Evolutionary conservation across 2,888 invertebrate species (phyloP).

Genomic region (Aporophyla lueneburgensis): DNA sequence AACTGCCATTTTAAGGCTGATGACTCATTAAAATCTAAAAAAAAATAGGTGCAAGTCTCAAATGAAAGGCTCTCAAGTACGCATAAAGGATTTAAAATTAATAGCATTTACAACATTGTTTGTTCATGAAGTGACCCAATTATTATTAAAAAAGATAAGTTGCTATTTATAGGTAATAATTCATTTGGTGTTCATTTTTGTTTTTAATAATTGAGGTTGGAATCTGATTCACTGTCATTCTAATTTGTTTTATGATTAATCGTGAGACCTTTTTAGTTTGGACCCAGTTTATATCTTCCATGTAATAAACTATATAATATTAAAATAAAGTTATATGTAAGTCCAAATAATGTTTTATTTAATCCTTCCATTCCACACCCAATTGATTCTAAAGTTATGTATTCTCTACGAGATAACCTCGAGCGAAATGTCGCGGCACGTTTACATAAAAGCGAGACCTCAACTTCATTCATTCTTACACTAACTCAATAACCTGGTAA

Average conservation of each 20-base stretch:
- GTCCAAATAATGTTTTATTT: constrained; percentile 77
- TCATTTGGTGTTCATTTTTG: constrained; percentile 72
- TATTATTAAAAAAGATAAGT: constrained; percentile 57
- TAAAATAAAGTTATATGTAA: constrained; percentile 87
- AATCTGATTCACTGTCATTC: constrained; percentile 81
- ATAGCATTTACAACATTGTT: constrained; percentile 72
- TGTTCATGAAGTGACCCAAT: constrained; percentile 64
- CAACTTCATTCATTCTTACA: too few relatives aligned
- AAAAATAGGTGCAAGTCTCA: constrained; percentile 85
- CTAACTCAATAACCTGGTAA: too few relatives aligned
- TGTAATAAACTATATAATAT: constrained; percentile 82
- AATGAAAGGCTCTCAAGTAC: constrained; percentile 75
- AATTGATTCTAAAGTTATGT: neutral
- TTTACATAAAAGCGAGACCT: too few relatives aligned
- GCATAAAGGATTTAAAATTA: constrained; percentile 45
- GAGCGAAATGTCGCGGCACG: neutral
- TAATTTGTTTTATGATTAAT: constrained; percentile 78
- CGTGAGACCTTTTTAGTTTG: constrained; percentile 81
- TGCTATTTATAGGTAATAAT: constrained; percentile 61
- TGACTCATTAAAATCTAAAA: constrained; percentile 62
- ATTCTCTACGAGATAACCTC: neutral
- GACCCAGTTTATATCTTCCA: constrained; percentile 82
- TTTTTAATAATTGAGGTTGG: constrained; percentile 80
- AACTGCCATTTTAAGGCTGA: constrained; percentile 28
- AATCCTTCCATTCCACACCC: neutral